phyloP scores from a whole-genome alignment of 2,888 invertebrate species.

The Aleiodes testaceus region DNA sequence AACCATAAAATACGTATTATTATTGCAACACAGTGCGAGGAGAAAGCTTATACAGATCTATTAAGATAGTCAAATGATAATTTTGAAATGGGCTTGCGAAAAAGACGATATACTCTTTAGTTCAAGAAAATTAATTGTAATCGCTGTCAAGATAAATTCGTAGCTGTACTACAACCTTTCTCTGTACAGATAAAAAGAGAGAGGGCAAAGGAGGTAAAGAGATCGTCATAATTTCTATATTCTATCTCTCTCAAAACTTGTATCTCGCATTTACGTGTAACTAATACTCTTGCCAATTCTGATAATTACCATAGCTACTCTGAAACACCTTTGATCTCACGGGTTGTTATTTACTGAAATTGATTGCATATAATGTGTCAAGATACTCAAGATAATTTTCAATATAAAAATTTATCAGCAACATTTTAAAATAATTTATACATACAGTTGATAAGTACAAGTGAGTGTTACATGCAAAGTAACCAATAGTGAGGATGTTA shows the following conservation, averaged over 20 bases:
- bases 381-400: slow-evolving; percentile 9
- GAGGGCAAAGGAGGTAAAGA: background rate
- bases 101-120: slow-evolving; percentile 4
- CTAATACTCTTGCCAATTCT: background rate
- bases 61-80: slow-evolving; percentile 21
- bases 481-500: slow-evolving; percentile 26
- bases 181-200: background rate
- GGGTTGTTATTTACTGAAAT: slow-evolving; percentile 17
- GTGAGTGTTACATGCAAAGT: slow-evolving; percentile 27
- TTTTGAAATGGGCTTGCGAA: slow-evolving; percentile 7
- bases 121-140: slow-evolving; percentile 26
- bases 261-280: background rate
- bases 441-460: background rate
- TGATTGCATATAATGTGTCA: slow-evolving; percentile 19
- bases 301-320: slow-evolving; percentile 22
- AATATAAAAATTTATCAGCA: slow-evolving; percentile 10
- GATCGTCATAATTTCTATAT: background rate
- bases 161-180: slow-evolving; percentile 14
- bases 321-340: slow-evolving; percentile 19
- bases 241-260: too few species aligned
- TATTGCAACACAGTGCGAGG: slow-evolving; percentile 13
- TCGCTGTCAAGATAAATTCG: slow-evolving; percentile 18
- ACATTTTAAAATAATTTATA: slow-evolving; percentile 28
- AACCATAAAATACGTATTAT: slow-evolving; percentile 16
- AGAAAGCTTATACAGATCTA: slow-evolving; percentile 23